These are phyloP conservation scores for Acrocephalus scirpaceus DNA, from an alignment of 2,797 vertebrate genomes.

Conservation along the genomic window DNA sequence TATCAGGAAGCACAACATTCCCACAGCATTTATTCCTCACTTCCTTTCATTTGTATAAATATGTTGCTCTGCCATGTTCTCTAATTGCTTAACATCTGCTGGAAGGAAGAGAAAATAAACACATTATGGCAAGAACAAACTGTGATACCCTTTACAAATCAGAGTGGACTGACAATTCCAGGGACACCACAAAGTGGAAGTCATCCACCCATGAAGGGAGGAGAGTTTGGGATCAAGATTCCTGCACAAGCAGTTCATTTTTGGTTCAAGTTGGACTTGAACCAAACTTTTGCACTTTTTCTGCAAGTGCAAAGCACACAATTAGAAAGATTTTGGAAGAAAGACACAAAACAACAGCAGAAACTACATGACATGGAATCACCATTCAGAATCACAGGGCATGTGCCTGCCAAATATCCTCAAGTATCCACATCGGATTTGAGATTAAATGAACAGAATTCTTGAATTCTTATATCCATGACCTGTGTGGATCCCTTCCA, in stretches of 20 bases:
- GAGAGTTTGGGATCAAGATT: not conserved
- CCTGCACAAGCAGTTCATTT: not conserved
- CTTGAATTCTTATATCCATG: too few species aligned
- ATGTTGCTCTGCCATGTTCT: conserved; percentile 52
- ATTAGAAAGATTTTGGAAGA: too few species aligned
- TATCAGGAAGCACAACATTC: conserved; percentile 30
- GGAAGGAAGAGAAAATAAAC: conserved; percentile 62
- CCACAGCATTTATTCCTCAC: conserved; percentile 22
- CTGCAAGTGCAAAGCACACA: too few species aligned
- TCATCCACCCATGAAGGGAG: not conserved
- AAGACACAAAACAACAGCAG: too few species aligned
- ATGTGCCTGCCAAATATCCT: too few species aligned
- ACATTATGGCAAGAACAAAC: conserved; percentile 55
- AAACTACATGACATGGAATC: too few species aligned
- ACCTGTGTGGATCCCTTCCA: not conserved
- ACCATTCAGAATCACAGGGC: too few species aligned
- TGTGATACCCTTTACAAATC: not conserved
- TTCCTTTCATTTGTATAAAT: conserved; percentile 69
- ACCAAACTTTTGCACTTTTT: too few species aligned
- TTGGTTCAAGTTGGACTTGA: not conserved
- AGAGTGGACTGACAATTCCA: not conserved
- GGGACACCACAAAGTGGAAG: not conserved
- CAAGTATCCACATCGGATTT: too few species aligned
- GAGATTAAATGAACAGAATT: too few species aligned
- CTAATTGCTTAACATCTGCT: conserved; percentile 68